Evolutionary conservation across 2,888 invertebrate genomes (phyloP).

Genomic region (Spilarctia lutea): DNA sequence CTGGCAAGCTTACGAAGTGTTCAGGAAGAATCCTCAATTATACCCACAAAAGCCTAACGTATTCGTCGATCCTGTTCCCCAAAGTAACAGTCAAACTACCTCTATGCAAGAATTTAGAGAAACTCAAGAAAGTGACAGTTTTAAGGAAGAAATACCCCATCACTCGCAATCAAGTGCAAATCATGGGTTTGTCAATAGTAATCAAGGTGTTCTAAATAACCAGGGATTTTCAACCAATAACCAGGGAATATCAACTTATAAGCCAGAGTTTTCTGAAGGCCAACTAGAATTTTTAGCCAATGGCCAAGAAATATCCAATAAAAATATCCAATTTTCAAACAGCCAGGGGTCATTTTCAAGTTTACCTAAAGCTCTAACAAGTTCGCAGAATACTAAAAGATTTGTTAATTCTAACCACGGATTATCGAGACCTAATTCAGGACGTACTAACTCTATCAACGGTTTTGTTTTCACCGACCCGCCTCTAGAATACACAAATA

Average conservation of each 20-base stretch:
- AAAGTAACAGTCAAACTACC: conserved; percentile 2
- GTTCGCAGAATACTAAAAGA: conserved; percentile 8
- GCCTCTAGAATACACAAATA: not conserved
- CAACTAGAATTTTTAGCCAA: not conserved
- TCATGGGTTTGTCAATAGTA: conserved; percentile 10
- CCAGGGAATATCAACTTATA: conserved; percentile 1
- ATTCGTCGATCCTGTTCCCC: conserved; percentile 55
- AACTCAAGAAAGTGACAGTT: conserved; percentile 17
- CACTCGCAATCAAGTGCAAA: not conserved
- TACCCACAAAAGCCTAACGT: conserved; percentile 70
- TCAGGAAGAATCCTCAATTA: conserved; percentile 78
- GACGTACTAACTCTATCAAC: not conserved
- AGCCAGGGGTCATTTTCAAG: not conserved
- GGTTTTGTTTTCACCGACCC: not conserved
- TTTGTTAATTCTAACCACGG: not conserved
- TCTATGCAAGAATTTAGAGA: too few species aligned
- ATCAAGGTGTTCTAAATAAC: conserved; percentile 2
- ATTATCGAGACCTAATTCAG: not conserved
- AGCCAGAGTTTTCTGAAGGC: conserved; percentile 1
- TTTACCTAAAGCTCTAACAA: not conserved
- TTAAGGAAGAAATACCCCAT: too few species aligned
- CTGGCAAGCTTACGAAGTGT: conserved; percentile 88
- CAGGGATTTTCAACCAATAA: conserved; percentile 8
- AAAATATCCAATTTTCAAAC: too few species aligned
- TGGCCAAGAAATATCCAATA: too few species aligned